A percentile compares a stretch with the other conserved stretches of the same genome.
Evolutionary conservation across 2,113 vertebrate species (phyloP).

Genomic region (Dicaeum eximium): DNA sequence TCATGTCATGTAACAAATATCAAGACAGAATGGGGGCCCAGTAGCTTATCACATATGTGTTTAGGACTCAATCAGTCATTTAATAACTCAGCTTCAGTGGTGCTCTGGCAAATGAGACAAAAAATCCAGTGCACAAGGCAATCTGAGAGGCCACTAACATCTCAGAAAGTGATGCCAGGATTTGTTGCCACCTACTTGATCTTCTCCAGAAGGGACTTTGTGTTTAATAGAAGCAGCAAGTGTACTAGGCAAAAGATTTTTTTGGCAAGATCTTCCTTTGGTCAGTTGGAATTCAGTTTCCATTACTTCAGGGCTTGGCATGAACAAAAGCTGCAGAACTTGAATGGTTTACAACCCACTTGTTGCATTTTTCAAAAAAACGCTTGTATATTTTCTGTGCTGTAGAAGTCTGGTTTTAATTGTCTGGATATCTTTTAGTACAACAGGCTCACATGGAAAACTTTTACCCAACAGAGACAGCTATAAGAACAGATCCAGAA

Average conservation of each 20-base stretch:
- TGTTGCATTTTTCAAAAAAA: background rate
- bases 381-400: background rate
- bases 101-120: background rate
- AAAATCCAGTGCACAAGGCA: background rate
- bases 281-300: background rate
- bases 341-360: background rate
- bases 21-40: background rate
- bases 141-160: background rate
- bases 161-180: background rate
- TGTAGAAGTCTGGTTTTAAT: background rate
- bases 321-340: background rate
- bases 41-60: background rate
- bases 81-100: background rate
- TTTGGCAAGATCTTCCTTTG: background rate
- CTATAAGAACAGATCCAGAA: background rate
- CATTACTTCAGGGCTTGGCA: background rate
- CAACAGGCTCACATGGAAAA: background rate
- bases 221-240: background rate
- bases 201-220: background rate
- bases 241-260: background rate
- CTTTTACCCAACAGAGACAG: background rate
- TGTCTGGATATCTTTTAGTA: background rate
- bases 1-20: background rate
- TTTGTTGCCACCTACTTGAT: background rate
- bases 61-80: background rate